A percentile compares a stretch with the other conserved stretches of the same genome.
Conservation (phyloP, 2,113 vertebrate genomes). For the Microtus montanus region DNA sequence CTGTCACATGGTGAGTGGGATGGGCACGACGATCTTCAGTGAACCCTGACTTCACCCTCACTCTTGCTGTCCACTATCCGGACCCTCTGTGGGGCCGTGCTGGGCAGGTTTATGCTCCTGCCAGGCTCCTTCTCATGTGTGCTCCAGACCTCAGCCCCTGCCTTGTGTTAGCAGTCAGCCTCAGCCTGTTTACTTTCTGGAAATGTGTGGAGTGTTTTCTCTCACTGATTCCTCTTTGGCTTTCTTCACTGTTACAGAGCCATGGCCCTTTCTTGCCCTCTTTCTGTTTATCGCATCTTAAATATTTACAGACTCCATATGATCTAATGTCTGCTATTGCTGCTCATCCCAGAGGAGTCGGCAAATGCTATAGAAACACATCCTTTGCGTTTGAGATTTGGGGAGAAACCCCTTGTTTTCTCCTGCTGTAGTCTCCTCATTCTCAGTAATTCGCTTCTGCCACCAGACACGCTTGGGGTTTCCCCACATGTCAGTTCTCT, state of each 20-base stretch:
- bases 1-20: background rate
- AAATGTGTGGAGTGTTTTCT: background rate
- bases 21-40: background rate
- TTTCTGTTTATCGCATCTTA: background rate
- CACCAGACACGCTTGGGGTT: background rate
- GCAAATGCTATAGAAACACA: background rate
- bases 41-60: background rate
- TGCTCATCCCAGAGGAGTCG: background rate
- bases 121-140: background rate
- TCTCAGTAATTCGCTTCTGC: background rate
- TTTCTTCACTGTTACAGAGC: background rate
- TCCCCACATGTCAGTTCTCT: background rate
- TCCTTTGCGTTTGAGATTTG: background rate
- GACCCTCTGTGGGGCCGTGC: background rate
- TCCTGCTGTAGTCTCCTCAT: background rate
- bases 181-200: background rate
- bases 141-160: background rate
- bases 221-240: background rate
- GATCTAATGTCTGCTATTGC: background rate
- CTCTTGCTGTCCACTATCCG: too few relatives aligned
- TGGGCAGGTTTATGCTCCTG: background rate
- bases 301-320: background rate
- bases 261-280: background rate
- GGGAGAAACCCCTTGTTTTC: background rate
- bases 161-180: background rate